A percentile compares a stretch with the other conserved stretches of the same genome.
These are phyloP conservation scores for Dromococcyx pavoninus DNA, from an alignment of 2,797 vertebrate species.

Conservation along the genomic window DNA sequence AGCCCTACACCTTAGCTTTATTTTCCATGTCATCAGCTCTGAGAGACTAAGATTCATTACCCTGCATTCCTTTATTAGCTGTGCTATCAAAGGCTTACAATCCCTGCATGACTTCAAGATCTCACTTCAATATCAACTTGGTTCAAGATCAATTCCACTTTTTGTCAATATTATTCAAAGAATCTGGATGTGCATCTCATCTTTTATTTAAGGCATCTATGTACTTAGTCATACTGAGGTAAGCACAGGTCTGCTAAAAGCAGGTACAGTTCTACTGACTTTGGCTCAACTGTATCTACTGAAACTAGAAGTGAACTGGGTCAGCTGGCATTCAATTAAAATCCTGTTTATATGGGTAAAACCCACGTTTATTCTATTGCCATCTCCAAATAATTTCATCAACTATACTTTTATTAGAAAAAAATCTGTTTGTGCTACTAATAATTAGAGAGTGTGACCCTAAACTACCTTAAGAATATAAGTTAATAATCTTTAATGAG, in stretches of 20 bases:
- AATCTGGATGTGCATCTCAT: conserved; percentile 65
- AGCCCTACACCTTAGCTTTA: conserved; percentile 51
- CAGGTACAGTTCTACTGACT: background rate
- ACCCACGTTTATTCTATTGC: background rate
- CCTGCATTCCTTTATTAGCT: conserved; percentile 65
- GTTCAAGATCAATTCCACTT: conserved; percentile 66
- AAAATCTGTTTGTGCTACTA: background rate
- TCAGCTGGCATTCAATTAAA: background rate
- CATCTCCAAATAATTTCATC: background rate
- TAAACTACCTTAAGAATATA: background rate
- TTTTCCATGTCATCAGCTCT: conserved; percentile 59
- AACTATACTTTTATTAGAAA: background rate
- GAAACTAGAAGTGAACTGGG: background rate
- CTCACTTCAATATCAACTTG: conserved; percentile 56
- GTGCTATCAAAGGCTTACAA: conserved; percentile 64
- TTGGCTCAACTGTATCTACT: background rate
- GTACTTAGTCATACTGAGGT: background rate
- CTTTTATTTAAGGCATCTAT: conserved; percentile 69
- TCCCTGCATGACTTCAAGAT: conserved; percentile 63
- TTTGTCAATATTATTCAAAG: conserved; percentile 72
- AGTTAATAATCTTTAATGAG: background rate
- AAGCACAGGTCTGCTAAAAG: conserved; percentile 18
- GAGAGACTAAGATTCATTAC: conserved; percentile 44
- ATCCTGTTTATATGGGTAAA: background rate
- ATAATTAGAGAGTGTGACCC: background rate